phyloP scores from a whole-genome alignment of 2,797 vertebrate genomes.

The Eurystomus glaucurus region DNA sequence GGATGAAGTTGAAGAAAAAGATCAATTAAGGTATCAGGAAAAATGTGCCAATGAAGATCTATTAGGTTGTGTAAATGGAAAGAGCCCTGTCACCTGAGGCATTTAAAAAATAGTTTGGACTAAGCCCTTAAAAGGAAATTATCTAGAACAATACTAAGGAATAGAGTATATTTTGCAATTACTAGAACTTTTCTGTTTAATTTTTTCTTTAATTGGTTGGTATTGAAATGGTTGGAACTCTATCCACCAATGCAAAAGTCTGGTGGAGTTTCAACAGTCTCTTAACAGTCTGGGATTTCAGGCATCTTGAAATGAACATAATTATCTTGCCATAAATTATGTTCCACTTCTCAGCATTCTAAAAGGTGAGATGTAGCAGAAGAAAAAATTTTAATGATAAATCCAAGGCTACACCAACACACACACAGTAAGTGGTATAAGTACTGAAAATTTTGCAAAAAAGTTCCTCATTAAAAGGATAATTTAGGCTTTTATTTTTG shows the following conservation, averaged over 20 bases:
- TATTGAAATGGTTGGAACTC: not conserved
- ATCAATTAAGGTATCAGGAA: not conserved
- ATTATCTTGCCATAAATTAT: not conserved
- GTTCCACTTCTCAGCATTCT: not conserved
- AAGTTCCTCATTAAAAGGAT: not conserved
- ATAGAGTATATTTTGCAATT: not conserved
- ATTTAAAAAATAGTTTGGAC: constrained; percentile 6
- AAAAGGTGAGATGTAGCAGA: not conserved
- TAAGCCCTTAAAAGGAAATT: not conserved
- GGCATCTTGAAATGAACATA: not conserved
- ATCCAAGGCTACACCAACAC: not conserved
- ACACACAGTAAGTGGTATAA: not conserved
- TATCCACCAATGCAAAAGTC: not conserved
- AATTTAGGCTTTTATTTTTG: not conserved
- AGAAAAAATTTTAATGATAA: not conserved
- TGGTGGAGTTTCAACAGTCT: not conserved
- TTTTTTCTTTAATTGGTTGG: not conserved
- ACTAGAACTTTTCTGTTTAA: not conserved
- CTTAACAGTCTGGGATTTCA: not conserved
- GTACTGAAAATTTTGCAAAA: not conserved
- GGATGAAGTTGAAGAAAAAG: not conserved
- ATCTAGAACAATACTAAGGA: not conserved
- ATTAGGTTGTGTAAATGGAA: not conserved
- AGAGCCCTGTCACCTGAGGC: not conserved
- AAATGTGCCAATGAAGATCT: not conserved